Base-by-base conservation (phyloP, 2,888 invertebrate genomes). In the Cantharis nigra region DNA sequence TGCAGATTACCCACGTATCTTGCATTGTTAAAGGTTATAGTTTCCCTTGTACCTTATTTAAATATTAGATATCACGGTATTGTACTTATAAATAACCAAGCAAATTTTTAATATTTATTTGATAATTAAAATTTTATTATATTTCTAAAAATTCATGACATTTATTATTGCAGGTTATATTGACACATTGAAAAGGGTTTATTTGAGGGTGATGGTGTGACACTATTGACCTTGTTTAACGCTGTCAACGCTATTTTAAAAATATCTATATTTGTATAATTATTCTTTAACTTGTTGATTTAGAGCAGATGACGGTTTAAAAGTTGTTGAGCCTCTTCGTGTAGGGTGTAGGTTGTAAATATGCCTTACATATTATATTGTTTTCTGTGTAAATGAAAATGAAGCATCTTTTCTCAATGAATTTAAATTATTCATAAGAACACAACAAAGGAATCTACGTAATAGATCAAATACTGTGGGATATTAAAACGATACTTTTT, bases 141-240 rank as follows among this genome's bases (percentile, higher is more conserved):
- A 18, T 67, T 67, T 67, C 71, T 23, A 78, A 74, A 74, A 78
- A 75, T 78, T 78, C 23, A 78, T 78, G 65, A 64, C n/a, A 64
- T 72, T 76, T 63, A 65, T 70, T 72, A 76, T 76, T 69, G 72
- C 63, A 62, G 70, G 30, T 72, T 69, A 77, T 78, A 78, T 78
- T 78, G 78, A 78, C 78, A 78, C 75, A 78, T 78, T 78, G 78
- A 78, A 78, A 78, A 78, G 78, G 78, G 78, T 78, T 77, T 69
- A 77, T 64, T 76, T 67, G 62, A 69, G 74, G 30, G 63, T 69
- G 70, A 49, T 69, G 49, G 49, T 78, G 65, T 72, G 78, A 78
- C 78, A 78, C 71, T 70, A 78, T 72, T 78, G 78, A 78, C 78
- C 78, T 78, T 75, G 70, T 78, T 78, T 78, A 75, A 11, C n/a